phyloP scores from a whole-genome alignment of 2,888 invertebrate genomes.

The Geophilus truncorum region DNA sequence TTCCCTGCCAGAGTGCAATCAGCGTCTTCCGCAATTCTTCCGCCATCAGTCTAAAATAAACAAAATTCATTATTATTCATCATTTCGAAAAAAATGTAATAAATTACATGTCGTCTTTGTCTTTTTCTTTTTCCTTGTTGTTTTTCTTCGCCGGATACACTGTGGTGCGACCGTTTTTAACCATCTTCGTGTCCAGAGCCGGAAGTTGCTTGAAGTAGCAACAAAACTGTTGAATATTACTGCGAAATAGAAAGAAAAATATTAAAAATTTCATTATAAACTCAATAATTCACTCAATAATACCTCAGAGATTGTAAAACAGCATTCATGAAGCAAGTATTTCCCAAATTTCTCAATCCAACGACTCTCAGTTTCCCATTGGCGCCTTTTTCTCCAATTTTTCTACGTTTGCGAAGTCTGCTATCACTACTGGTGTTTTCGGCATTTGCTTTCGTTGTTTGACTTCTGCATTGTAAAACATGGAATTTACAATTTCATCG shows the following conservation, averaged over 20 bases:
- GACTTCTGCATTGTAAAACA: no score
- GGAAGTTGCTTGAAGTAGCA: constrained; percentile 74
- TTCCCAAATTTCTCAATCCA: constrained; percentile 73
- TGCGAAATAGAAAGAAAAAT: constrained; percentile 47
- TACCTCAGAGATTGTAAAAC: constrained; percentile 70
- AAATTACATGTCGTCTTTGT: constrained; percentile 48
- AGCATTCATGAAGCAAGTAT: no score
- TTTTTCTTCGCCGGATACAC: constrained; percentile 41
- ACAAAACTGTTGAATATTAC: constrained; percentile 77
- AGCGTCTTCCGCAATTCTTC: constrained; percentile 75
- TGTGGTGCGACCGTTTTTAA: constrained; percentile 44
- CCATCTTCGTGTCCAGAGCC: constrained; percentile 57
- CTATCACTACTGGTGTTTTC: constrained; percentile 40
- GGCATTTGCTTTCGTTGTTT: neutral
- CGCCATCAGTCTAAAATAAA: constrained; percentile 56
- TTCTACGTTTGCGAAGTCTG: constrained; percentile 41
- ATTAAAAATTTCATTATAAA: neutral
- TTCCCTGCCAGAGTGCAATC: constrained; percentile 62
- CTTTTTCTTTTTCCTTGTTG: constrained; percentile 36
- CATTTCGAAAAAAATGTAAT: neutral
- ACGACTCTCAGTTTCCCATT: constrained; percentile 52
- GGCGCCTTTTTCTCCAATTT: constrained; percentile 32
- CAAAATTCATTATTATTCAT: neutral
- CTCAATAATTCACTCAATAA: neutral
- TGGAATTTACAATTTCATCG: no score